Percentiles rank a stretch among this genome's conserved stretches.
phyloP scores from a whole-genome alignment of 2,888 invertebrate genomes.

The Oscheius sp. region DNA sequence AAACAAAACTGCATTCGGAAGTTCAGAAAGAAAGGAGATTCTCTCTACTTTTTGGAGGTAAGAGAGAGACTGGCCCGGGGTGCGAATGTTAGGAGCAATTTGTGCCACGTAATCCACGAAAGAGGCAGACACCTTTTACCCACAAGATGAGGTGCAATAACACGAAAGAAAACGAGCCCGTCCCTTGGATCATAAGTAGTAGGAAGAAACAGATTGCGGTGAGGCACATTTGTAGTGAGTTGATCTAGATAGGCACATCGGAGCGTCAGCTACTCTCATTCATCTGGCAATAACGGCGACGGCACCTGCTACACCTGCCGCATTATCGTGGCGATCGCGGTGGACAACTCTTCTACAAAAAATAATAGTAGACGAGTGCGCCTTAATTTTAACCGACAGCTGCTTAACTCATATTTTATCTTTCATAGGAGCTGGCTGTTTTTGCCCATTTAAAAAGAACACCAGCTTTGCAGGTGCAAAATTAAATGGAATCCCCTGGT shows the following conservation, averaged over 20 bases:
- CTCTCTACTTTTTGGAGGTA: background rate
- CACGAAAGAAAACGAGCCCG: background rate
- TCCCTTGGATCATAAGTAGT: background rate
- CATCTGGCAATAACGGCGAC: slow-evolving; percentile 31
- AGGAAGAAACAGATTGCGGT: background rate
- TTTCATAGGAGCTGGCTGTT: background rate
- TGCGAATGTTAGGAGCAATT: slow-evolving; percentile 27
- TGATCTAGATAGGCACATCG: slow-evolving; percentile 1
- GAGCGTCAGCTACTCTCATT: slow-evolving; percentile 27
- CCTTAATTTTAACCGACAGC: slow-evolving; percentile 10
- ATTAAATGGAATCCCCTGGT: too few relatives aligned
- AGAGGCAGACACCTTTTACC: slow-evolving; percentile 28
- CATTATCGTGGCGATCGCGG: slow-evolving; percentile 6
- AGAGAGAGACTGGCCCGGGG: background rate
- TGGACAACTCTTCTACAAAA: background rate
- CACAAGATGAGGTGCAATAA: background rate
- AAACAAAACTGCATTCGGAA: slow-evolving; percentile 28
- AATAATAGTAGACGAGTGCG: background rate
- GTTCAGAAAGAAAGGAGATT: background rate
- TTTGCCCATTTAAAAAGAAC: too few relatives aligned
- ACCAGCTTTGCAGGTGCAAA: too few relatives aligned
- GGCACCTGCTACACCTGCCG: slow-evolving; percentile 32
- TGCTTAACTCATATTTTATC: background rate
- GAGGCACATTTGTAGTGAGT: background rate
- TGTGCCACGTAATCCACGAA: slow-evolving; percentile 32